phyloP scores from a whole-genome alignment of 2,888 invertebrate genomes.

The Papilio gigon region DNA sequence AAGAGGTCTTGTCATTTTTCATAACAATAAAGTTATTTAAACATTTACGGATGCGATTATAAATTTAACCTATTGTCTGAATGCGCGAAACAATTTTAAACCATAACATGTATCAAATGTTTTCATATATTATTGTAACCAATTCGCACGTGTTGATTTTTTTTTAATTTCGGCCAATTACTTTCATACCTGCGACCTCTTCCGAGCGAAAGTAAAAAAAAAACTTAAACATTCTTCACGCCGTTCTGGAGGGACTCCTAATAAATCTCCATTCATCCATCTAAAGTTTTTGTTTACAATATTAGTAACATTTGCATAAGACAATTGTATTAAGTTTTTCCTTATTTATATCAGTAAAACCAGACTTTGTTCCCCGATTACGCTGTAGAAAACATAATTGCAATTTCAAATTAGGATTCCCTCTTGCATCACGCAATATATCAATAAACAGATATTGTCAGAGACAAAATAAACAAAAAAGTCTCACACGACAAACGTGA shows the following conservation, averaged over 20 bases:
- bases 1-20: background rate
- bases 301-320: too few relatives aligned
- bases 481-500: too few relatives aligned
- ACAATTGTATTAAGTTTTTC: background rate
- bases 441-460: too few relatives aligned
- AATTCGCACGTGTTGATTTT: too few relatives aligned
- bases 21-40: constrained; percentile 21
- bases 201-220: too few relatives aligned
- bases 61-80: constrained; percentile 8
- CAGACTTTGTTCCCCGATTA: background rate
- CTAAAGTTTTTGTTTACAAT: too few relatives aligned
- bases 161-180: background rate
- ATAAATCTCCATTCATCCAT: too few relatives aligned
- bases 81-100: constrained; percentile 3
- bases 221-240: too few relatives aligned
- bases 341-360: background rate
- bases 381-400: background rate
- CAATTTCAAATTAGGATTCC: background rate
- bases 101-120: constrained; percentile 11
- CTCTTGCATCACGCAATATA: background rate
- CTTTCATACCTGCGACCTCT: background rate
- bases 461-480: too few relatives aligned
- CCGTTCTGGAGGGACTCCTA: too few relatives aligned
- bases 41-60: background rate
- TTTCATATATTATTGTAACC: background rate